phyloP scores from a whole-genome alignment of 30 jellyfish, hydroid and myxozoan species.

The Cassiopea xamachana region DNA sequence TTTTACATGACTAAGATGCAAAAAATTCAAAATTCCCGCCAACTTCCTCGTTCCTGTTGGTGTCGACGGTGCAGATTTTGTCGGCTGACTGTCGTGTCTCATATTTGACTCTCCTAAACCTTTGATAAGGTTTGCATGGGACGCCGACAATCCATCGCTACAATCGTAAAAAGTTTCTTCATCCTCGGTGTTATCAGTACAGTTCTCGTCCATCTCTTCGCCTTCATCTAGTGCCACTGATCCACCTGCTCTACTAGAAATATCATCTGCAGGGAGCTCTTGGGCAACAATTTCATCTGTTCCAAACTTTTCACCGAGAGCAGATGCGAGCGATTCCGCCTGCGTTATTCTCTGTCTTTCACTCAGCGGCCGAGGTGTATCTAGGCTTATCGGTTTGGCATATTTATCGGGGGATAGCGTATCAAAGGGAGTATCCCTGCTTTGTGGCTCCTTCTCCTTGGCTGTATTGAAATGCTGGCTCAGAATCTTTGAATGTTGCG shows the following conservation, averaged over 20 bases:
- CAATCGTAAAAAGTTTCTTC: constrained; percentile 58
- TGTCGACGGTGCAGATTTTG: constrained; percentile 70
- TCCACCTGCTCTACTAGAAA: constrained; percentile 13
- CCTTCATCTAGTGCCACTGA: constrained; percentile 70
- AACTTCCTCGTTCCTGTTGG: constrained; percentile 66
- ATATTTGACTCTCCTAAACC: constrained; percentile 15
- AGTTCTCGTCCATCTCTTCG: constrained; percentile 64
- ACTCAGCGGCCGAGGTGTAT: constrained; percentile 70
- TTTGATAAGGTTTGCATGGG: constrained; percentile 54
- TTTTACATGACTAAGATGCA: neutral
- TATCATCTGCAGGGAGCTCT: constrained; percentile 34
- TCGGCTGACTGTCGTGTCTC: neutral
- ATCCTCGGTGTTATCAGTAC: constrained; percentile 49
- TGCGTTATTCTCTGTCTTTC: constrained; percentile 44
- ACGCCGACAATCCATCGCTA: constrained; percentile 48
- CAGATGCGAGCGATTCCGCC: constrained; percentile 81
- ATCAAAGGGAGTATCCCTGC: neutral
- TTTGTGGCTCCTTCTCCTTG: neutral
- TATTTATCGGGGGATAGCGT: constrained; percentile 13
- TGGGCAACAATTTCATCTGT: constrained; percentile 61
- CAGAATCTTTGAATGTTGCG: constrained; percentile 67
- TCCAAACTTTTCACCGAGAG: constrained; percentile 59
- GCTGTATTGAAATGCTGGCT: constrained; percentile 9
- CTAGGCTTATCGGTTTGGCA: constrained; percentile 49
- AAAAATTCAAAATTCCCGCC: constrained; percentile 5